Percentiles rank a stretch among this genome's conserved stretches.
Evolutionary conservation across 2,797 vertebrate species (phyloP).

Genomic region (Gambusia yucatana): DNA sequence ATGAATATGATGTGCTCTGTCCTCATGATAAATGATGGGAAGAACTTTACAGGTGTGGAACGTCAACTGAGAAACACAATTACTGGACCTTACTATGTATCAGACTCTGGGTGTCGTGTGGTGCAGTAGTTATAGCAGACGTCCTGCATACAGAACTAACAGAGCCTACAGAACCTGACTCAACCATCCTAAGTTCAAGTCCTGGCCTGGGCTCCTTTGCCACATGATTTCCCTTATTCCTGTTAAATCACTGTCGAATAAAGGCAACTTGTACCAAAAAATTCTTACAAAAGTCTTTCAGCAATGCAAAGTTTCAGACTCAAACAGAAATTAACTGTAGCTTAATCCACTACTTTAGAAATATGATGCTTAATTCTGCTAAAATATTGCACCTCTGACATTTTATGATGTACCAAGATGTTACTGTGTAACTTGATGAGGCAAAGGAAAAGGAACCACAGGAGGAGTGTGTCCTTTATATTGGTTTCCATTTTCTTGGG

Average conservation of each 20-base stretch:
- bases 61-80: background rate
- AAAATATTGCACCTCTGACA: background rate
- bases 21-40: background rate
- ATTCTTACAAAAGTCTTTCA: too few relatives aligned
- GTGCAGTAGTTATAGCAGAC: too few relatives aligned
- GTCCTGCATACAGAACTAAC: too few relatives aligned
- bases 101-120: background rate
- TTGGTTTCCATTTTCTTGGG: background rate
- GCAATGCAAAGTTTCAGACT: background rate
- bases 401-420: background rate
- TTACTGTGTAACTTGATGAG: too few relatives aligned
- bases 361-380: background rate
- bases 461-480: too few relatives aligned
- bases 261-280: too few relatives aligned
- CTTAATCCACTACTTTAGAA: background rate
- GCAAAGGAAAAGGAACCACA: too few relatives aligned
- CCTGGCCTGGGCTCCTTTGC: too few relatives aligned
- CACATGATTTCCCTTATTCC: too few relatives aligned
- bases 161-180: too few relatives aligned
- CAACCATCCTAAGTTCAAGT: too few relatives aligned
- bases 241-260: too few relatives aligned
- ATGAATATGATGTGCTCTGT: background rate
- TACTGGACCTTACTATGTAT: background rate
- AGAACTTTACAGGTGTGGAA: background rate
- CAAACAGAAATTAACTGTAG: background rate